A percentile compares a stretch with the other conserved stretches of the same genome.
These are phyloP conservation scores for Elephas maximus DNA, from an alignment of 2,113 vertebrate genomes.

Conservation along the genomic window DNA sequence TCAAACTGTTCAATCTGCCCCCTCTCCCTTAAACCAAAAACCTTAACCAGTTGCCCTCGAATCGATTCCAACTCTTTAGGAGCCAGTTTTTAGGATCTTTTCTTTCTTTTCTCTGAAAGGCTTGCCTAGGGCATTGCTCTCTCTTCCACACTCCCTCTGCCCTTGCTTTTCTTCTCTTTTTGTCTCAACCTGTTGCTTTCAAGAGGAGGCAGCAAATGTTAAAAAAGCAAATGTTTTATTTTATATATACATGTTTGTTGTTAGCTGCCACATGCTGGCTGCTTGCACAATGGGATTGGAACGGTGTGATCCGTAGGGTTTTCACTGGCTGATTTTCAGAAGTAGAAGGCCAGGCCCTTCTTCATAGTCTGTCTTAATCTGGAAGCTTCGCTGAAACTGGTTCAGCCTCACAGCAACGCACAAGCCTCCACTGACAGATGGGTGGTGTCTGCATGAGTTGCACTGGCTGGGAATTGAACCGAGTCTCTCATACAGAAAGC, in stretches of 20 bases:
- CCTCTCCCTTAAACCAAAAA: neutral
- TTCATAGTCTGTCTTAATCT: neutral
- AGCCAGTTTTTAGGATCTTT: neutral
- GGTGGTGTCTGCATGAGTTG: neutral
- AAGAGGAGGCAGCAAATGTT: neutral
- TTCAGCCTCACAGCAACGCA: neutral
- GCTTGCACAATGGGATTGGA: neutral
- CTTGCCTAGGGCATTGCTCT: neutral
- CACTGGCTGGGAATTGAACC: neutral
- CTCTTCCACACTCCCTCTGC: neutral
- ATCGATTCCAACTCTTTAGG: no score
- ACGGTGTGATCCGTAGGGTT: neutral
- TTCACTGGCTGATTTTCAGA: neutral
- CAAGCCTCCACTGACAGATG: neutral
- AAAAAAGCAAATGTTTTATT: neutral
- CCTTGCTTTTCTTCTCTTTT: neutral
- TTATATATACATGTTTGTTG: neutral
- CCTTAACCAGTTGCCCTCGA: no score
- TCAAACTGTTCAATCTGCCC: neutral
- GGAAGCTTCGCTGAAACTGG: neutral
- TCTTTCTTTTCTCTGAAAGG: neutral
- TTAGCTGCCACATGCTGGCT: neutral
- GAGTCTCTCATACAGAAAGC: neutral
- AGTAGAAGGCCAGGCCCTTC: neutral
- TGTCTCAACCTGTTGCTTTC: constrained; percentile 41